phyloP scores from a whole-genome alignment of 1,140 invertebrate species.

The Calosoma granatense region DNA sequence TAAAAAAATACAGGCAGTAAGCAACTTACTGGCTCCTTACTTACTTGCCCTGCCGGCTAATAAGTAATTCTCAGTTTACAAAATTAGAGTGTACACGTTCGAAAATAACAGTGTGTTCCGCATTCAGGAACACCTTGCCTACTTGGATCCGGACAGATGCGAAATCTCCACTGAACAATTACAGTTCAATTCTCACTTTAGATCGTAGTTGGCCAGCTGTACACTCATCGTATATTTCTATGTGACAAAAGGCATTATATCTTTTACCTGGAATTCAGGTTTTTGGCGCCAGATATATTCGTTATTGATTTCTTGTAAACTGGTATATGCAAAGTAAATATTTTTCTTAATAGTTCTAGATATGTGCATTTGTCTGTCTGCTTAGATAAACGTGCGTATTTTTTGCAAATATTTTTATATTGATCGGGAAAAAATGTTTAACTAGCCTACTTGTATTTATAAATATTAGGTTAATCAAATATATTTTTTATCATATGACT shows the following conservation, averaged over 20 bases:
- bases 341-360: not conserved
- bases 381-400: too few species aligned
- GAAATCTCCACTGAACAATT: conserved; percentile 7
- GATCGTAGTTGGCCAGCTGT: not conserved
- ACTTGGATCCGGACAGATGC: conserved; percentile 1
- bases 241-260: not conserved
- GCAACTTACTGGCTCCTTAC: too few species aligned
- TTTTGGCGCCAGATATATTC: not conserved
- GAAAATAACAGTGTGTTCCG: not conserved
- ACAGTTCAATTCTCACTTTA: conserved; percentile 7
- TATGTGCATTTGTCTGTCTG: too few species aligned
- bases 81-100: not conserved
- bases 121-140: not conserved
- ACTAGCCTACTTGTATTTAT: too few species aligned
- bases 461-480: too few species aligned
- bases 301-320: too few species aligned
- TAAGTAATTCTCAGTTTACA: conserved; percentile 1
- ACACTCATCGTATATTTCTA: not conserved
- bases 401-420: too few species aligned
- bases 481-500: too few species aligned
- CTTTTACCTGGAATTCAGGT: too few species aligned
- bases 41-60: too few species aligned
- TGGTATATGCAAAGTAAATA: not conserved
- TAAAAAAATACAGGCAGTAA: too few species aligned
- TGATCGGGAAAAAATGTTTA: too few species aligned